Conservation (phyloP, 2,113 vertebrate genomes). For the Chinchilla lanigera region DNA sequence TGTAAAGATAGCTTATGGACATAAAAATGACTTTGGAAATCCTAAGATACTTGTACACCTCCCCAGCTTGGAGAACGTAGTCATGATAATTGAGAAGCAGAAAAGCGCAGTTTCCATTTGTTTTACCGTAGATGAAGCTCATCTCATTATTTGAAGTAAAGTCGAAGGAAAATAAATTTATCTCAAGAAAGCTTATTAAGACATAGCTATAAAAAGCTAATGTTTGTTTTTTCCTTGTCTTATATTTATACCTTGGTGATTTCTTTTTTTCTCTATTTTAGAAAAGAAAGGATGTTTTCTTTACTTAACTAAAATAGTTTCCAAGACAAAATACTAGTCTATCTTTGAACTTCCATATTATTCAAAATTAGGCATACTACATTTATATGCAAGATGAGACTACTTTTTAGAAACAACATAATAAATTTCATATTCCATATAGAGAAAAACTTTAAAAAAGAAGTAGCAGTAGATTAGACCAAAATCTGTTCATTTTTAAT, state of each 20-base stretch:
- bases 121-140: background rate
- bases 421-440: constrained; percentile 26
- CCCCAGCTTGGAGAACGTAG: background rate
- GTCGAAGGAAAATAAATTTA: constrained; percentile 35
- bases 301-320: constrained; percentile 45
- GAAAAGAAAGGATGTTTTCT: background rate
- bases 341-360: background rate
- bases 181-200: constrained; percentile 21
- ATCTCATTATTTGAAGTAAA: constrained; percentile 49
- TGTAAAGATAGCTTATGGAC: background rate
- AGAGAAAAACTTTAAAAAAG: background rate
- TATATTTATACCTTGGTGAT: constrained; percentile 4
- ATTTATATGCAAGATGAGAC: background rate
- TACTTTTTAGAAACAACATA: background rate
- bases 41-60: background rate
- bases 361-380: constrained; percentile 14
- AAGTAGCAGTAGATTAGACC: background rate
- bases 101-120: background rate
- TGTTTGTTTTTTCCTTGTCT: constrained; percentile 46
- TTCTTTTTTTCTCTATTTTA: constrained; percentile 44
- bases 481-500: background rate
- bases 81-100: constrained; percentile 1
- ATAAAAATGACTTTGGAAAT: background rate
- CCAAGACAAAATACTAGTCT: background rate
- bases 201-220: background rate